These are phyloP conservation scores for Apis florea DNA, from an alignment of 1,140 invertebrate species.

Conservation along the genomic window DNA sequence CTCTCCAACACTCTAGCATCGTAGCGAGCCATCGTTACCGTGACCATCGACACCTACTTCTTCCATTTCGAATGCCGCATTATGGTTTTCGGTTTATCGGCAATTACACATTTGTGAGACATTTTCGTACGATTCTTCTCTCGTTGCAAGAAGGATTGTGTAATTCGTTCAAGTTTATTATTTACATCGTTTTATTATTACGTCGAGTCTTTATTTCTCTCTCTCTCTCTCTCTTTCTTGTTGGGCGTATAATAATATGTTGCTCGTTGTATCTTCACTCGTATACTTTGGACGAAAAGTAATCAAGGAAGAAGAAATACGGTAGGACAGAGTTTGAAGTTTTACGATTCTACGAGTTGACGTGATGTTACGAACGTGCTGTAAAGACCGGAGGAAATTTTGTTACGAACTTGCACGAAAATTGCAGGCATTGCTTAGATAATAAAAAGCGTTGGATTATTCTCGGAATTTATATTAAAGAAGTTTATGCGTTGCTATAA, in stretches of 20 bases:
- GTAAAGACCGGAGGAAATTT: constrained; percentile 12
- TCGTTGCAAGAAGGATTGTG: neutral
- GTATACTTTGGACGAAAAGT: constrained; percentile 14
- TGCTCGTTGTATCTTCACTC: neutral
- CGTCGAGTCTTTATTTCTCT: no score
- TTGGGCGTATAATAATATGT: no score
- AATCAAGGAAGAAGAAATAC: constrained; percentile 27
- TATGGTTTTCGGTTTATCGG: constrained; percentile 54
- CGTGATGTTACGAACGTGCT: constrained; percentile 2
- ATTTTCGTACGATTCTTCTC: no score
- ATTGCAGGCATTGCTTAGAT: neutral
- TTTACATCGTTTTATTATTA: no score
- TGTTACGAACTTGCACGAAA: neutral
- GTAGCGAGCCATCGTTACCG: constrained; percentile 55
- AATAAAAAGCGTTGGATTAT: neutral
- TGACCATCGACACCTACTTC: constrained; percentile 54
- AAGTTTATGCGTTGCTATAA: neutral
- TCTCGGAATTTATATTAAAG: neutral
- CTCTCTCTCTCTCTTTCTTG: no score
- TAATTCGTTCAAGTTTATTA: no score
- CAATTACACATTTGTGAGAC: no score
- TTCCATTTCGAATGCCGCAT: constrained; percentile 41
- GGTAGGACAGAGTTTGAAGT: constrained; percentile 14
- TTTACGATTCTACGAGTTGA: constrained; percentile 40
- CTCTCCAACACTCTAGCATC: constrained; percentile 36